These are phyloP conservation scores for Labeo catla DNA, from an alignment of 2,113 vertebrate genomes.

Conservation along the genomic window DNA sequence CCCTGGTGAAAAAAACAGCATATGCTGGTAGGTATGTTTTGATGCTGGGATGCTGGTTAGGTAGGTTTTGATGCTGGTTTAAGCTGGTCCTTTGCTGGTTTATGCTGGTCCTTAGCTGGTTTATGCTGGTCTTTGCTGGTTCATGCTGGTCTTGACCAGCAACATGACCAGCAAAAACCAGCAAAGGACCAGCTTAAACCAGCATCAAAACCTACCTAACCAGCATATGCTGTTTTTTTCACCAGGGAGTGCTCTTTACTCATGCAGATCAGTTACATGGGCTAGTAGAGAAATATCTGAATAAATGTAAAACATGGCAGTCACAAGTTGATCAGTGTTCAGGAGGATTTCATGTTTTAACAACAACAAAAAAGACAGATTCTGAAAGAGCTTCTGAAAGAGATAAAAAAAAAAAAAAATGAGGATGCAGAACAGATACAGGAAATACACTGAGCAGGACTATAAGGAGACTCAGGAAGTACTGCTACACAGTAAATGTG, in stretches of 20 bases:
- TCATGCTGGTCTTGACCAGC: too few relatives aligned
- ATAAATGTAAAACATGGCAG: background rate
- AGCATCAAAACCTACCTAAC: too few relatives aligned
- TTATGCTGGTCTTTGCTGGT: too few relatives aligned
- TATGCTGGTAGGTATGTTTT: too few relatives aligned
- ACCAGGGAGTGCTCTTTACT: conserved; percentile 47
- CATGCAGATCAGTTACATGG: conserved; percentile 43
- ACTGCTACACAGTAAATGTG: background rate
- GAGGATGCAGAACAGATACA: background rate
- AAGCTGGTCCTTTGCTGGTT: too few relatives aligned
- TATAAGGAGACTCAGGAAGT: background rate
- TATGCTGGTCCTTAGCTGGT: too few relatives aligned
- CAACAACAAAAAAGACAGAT: background rate
- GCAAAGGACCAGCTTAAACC: too few relatives aligned
- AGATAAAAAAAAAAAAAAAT: background rate
- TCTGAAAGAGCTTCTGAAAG: conserved; percentile 27
- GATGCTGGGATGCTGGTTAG: too few relatives aligned
- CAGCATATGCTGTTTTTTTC: too few relatives aligned
- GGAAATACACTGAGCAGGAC: conserved; percentile 4
- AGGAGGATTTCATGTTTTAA: conserved; percentile 39
- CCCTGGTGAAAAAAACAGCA: too few relatives aligned
- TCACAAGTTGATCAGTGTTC: background rate
- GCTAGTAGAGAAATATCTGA: background rate
- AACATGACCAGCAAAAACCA: too few relatives aligned
- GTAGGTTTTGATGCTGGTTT: too few relatives aligned